Evolutionary conservation across 1,140 invertebrate species (phyloP).

Genomic region (Ruditapes philippinarum): DNA sequence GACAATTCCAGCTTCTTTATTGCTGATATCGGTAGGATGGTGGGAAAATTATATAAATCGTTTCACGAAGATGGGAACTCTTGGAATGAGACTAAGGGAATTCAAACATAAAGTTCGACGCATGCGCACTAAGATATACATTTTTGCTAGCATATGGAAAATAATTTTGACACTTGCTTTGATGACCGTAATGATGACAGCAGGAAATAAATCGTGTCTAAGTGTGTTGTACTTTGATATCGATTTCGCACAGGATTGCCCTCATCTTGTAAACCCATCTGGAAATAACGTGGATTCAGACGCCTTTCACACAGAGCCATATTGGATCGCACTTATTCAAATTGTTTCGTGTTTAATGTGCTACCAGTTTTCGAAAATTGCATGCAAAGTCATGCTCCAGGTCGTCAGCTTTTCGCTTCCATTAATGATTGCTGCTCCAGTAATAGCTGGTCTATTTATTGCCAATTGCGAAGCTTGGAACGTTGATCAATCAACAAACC

Average conservation of each 20-base stretch:
- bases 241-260: constrained; percentile 70
- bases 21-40: constrained; percentile 83
- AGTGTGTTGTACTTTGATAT: constrained; percentile 75
- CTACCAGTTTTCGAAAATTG: constrained; percentile 83
- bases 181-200: constrained; percentile 78
- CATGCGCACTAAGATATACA: constrained; percentile 82
- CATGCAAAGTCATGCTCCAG: constrained; percentile 85
- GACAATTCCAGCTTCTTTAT: constrained; percentile 79
- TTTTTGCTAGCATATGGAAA: constrained; percentile 83
- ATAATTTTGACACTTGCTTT: constrained; percentile 79
- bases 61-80: constrained; percentile 73
- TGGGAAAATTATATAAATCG: constrained; percentile 86
- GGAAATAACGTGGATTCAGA: constrained; percentile 72
- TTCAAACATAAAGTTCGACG: constrained; percentile 80
- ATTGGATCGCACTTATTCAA: constrained; percentile 80
- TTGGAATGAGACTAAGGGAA: constrained; percentile 75
- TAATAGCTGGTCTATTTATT: constrained; percentile 81
- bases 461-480: constrained; percentile 78
- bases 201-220: constrained; percentile 72
- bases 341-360: constrained; percentile 80
- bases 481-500: not conserved
- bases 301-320: constrained; percentile 72
- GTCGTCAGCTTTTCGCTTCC: constrained; percentile 83
- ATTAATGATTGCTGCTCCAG: constrained; percentile 80
- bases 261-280: constrained; percentile 74